Percentiles rank a stretch among this genome's conserved stretches.
Evolutionary conservation across 1,140 invertebrate species (phyloP).

Genomic region (Drosophila subpulchrella): DNA sequence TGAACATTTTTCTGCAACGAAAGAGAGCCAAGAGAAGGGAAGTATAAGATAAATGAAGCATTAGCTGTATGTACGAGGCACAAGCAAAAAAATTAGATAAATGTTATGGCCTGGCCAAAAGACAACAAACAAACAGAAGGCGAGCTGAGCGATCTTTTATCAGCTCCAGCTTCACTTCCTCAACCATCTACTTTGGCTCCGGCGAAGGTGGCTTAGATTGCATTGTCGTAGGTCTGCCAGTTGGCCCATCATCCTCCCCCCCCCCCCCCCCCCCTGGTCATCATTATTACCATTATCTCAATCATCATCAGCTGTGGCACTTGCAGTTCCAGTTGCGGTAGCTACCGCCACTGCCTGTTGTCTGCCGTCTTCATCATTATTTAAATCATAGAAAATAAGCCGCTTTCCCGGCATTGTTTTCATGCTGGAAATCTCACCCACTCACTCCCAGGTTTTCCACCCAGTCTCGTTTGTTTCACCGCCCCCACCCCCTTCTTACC

Average conservation of each 20-base stretch:
- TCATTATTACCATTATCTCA: conserved; percentile 37
- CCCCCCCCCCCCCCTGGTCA: background rate
- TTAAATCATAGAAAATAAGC: conserved; percentile 83
- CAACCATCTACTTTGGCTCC: background rate
- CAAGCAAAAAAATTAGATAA: conserved; percentile 40
- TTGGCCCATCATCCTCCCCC: conserved; percentile 3
- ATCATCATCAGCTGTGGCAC: conserved; percentile 38
- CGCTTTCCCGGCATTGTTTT: conserved; percentile 81
- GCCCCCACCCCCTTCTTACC: background rate
- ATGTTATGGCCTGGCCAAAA: conserved; percentile 33
- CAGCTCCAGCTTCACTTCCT: conserved; percentile 21
- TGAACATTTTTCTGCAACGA: conserved; percentile 99
- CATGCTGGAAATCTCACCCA: conserved; percentile 72
- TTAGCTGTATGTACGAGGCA: conserved; percentile 33
- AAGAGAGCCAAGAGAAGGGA: conserved; percentile 79
- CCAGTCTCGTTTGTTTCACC: conserved; percentile 11
- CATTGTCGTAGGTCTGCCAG: conserved; percentile 27
- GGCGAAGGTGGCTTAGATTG: conserved; percentile 33
- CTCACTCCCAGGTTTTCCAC: conserved; percentile 27
- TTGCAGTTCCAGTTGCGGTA: conserved; percentile 45
- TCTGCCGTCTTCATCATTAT: conserved; percentile 75
- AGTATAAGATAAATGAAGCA: conserved; percentile 58
- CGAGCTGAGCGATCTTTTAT: conserved; percentile 42
- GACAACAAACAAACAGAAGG: conserved; percentile 34
- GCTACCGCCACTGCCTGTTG: conserved; percentile 52